Percentiles rank a stretch among this genome's conserved stretches.
These are phyloP conservation scores for Motacilla tschutschensis DNA, from an alignment of 2,113 vertebrate genomes.

Conservation along the genomic window DNA sequence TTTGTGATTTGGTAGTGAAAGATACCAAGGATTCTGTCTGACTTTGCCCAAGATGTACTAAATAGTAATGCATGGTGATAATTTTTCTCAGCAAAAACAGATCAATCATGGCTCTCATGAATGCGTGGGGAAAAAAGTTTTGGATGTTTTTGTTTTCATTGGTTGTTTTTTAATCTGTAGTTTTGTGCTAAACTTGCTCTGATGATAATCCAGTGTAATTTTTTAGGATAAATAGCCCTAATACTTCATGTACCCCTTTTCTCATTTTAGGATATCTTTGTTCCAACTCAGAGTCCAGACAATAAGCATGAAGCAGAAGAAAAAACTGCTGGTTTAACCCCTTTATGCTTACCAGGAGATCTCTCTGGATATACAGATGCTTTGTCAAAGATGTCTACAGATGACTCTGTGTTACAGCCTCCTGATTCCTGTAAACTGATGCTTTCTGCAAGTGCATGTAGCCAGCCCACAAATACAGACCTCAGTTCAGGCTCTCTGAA, in stretches of 20 bases:
- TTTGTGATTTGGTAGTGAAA: background rate
- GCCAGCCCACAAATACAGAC: conserved; percentile 44
- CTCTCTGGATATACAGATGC: conserved; percentile 21
- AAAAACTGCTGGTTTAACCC: conserved; percentile 28
- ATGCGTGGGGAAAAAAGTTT: background rate
- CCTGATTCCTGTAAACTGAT: conserved; percentile 73
- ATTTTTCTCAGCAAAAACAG: background rate
- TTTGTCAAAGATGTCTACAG: conserved; percentile 38
- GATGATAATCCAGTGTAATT: background rate
- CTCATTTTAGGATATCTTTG: conserved; percentile 86
- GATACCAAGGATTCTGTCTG: background rate
- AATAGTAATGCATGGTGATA: background rate
- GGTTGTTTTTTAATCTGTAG: background rate
- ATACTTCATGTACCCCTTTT: background rate
- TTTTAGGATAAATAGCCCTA: background rate
- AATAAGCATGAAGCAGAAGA: conserved; percentile 35
- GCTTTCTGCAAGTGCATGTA: conserved; percentile 76
- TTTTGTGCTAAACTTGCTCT: background rate
- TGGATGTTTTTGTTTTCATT: background rate
- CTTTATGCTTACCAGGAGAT: conserved; percentile 35
- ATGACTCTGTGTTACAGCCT: conserved; percentile 34
- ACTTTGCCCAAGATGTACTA: background rate
- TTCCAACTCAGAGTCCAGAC: conserved; percentile 85
- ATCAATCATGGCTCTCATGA: background rate
- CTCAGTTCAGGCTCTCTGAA: conserved; percentile 31